These are phyloP conservation scores for Thymelicus lineola DNA, from an alignment of 2,888 invertebrate genomes.

Conservation along the genomic window DNA sequence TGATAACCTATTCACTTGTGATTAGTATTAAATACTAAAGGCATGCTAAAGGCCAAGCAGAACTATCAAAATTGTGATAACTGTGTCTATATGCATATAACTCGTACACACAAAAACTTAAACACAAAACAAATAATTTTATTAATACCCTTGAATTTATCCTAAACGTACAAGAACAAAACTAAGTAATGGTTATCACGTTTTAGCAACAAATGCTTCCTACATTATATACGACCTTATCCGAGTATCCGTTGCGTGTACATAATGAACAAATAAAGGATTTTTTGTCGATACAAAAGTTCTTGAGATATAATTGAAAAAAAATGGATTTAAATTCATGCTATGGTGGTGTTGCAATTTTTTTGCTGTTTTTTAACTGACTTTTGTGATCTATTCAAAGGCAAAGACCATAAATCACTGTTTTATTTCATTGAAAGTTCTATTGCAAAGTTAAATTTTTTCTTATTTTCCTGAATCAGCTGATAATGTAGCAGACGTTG, in stretches of 20 bases:
- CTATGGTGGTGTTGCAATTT: too few species aligned
- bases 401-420: too few species aligned
- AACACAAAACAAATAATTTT: conserved; percentile 1
- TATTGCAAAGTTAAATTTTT: too few species aligned
- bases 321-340: neutral
- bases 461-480: too few species aligned
- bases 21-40: too few species aligned
- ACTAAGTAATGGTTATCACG: conserved; percentile 34
- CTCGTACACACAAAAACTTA: neutral
- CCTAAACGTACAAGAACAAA: conserved; percentile 23
- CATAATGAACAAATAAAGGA: conserved; percentile 8
- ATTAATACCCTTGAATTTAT: conserved; percentile 25
- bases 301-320: neutral
- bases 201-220: conserved; percentile 39
- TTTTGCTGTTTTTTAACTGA: too few species aligned
- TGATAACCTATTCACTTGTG: too few species aligned
- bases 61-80: too few species aligned
- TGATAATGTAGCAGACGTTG: too few species aligned
- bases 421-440: too few species aligned
- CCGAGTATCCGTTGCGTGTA: conserved; percentile 37
- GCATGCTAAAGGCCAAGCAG: too few species aligned
- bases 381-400: too few species aligned
- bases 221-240: conserved; percentile 42
- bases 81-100: neutral
- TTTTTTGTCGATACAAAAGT: conserved; percentile 3